phyloP scores from a whole-genome alignment of 1,140 invertebrate genomes.

The Cherax destructor region DNA sequence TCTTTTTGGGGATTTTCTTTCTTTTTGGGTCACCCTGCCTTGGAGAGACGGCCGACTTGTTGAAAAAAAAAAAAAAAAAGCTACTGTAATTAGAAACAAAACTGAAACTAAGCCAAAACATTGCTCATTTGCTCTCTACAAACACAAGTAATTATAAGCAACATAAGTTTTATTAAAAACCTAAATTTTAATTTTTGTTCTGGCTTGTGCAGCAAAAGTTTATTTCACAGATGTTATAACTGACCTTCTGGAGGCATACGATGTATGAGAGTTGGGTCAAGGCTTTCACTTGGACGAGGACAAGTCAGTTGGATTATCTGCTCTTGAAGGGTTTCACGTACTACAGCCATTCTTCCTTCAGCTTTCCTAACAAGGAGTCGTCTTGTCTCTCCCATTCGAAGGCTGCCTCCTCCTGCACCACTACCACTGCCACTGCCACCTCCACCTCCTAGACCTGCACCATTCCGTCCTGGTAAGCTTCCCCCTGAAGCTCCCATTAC shows the following conservation, averaged over 20 bases:
- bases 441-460: background rate
- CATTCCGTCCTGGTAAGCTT: background rate
- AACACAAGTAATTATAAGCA: no score
- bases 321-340: conserved; percentile 43
- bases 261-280: conserved; percentile 73
- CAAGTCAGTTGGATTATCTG: conserved; percentile 42
- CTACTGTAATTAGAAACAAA: no score
- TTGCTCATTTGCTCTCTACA: no score
- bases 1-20: no score
- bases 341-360: background rate
- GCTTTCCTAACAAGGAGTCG: background rate
- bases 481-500: background rate
- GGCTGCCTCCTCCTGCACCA: background rate
- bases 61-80: no score
- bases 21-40: no score
- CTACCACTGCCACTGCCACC: background rate
- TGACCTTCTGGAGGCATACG: conserved; percentile 71
- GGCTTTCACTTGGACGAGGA: conserved; percentile 40
- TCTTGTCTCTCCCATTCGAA: conserved; percentile 19
- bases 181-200: no score
- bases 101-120: no score
- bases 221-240: conserved; percentile 34
- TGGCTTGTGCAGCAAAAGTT: no score
- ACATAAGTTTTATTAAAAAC: no score
- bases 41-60: no score